Evolutionary conservation across 2,888 invertebrate genomes (phyloP).

Genomic region (Hirtodrosophila alboralis): DNA sequence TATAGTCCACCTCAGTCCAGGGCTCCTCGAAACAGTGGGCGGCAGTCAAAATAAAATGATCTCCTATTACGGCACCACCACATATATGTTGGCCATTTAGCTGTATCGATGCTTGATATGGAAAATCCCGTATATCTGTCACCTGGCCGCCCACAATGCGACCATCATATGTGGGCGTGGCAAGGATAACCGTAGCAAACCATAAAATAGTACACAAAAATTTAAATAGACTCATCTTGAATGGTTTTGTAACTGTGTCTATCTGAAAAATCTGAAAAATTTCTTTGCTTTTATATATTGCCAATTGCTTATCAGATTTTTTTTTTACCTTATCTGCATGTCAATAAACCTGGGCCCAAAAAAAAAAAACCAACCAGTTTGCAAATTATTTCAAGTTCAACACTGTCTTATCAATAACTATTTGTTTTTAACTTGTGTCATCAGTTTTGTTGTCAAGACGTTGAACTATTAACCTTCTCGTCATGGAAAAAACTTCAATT

Average conservation of each 20-base stretch:
- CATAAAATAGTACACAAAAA: slow-evolving; percentile 7
- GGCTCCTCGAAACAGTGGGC: slow-evolving; percentile 74
- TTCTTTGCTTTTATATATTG: slow-evolving; percentile 38
- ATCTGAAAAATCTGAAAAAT: neutral
- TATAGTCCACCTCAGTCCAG: slow-evolving; percentile 52
- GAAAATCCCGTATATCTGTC: slow-evolving; percentile 60
- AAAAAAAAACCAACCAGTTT: slow-evolving; percentile 13
- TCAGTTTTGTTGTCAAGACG: slow-evolving; percentile 49
- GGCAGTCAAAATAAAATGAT: slow-evolving; percentile 68
- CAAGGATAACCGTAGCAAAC: slow-evolving; percentile 7
- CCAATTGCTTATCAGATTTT: slow-evolving; percentile 37
- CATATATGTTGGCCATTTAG: slow-evolving; percentile 61
- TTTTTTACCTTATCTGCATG: slow-evolving; percentile 38
- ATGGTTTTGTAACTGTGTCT: slow-evolving; percentile 12
- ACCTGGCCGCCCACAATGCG: slow-evolving; percentile 72
- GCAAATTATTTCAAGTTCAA: slow-evolving; percentile 57
- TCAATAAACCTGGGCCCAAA: slow-evolving; percentile 46
- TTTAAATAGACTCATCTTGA: slow-evolving; percentile 20
- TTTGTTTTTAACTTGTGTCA: slow-evolving; percentile 49
- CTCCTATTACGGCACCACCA: slow-evolving; percentile 73
- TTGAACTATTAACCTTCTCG: slow-evolving; percentile 71
- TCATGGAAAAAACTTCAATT: no score
- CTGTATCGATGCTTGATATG: slow-evolving; percentile 71
- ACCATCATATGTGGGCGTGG: slow-evolving; percentile 49
- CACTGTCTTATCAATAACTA: slow-evolving; percentile 51